Evolutionary conservation across 1,140 invertebrate genomes (phyloP), one percentile per base, ranked within the genome.

Genomic region (Aphidius gifuensis): DNA sequence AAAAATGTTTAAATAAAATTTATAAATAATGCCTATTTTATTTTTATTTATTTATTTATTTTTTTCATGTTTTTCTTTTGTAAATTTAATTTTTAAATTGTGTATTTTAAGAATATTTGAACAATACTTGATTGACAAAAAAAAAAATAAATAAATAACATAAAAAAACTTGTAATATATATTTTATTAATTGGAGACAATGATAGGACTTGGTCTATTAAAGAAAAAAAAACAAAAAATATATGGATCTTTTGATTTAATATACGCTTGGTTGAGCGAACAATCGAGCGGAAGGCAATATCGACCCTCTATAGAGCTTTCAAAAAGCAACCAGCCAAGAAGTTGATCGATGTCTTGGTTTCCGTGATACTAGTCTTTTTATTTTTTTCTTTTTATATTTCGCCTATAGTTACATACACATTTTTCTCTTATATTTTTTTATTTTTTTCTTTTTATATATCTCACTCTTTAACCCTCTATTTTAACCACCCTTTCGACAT

Each of bases 261-360:
- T 55, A 39, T 42, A 49, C 60, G 60, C 43, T 62, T 62, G 59
- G 56, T 62, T 65, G 60, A 32, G 42, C 55, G 64, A 50, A 62
- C 60, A 62, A 65, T 65, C 60, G 64, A 61, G 60, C 56, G 64
- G 60, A 65, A 65, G 56, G 57, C 56, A 65, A 65, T 65, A 65
- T 62, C 45, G 56, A 49, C 48, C 42, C 21, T 47, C 43, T 48
- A 42, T 47, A 58, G n/a, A 46, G 50, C 50, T 60, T 38, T 59
- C 44, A 45, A 53, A 44, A 60, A 61, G 43, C 53, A 62, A 56
- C 53, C 47, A 46, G 32, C 57, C 45, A 62, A 60, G 64, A 62
- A 62, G 53, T 56, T 60, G 64, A 66, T 56, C 60, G 46, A 66
- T 61, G 55, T 45, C 48, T n/a, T 47, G 43, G 23, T 54, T 54